These are phyloP conservation scores for Hypocryptadius cinnamomeus DNA, from an alignment of 2,113 vertebrate species.

Conservation along the genomic window DNA sequence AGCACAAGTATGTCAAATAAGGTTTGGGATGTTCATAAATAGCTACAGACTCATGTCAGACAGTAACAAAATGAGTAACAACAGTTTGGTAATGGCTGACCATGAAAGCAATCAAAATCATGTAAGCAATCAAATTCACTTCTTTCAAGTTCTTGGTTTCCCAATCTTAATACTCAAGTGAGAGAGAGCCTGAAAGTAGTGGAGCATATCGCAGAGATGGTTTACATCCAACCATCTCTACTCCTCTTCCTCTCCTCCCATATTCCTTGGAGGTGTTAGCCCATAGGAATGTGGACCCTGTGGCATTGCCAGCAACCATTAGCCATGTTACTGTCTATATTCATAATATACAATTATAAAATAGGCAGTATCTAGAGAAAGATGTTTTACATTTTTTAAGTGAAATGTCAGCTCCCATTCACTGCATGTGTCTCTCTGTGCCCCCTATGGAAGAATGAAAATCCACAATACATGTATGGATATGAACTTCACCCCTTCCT, in stretches of 20 bases:
- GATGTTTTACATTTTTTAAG: neutral
- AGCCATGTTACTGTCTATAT: neutral
- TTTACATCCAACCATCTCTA: neutral
- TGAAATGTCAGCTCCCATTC: neutral
- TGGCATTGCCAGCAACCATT: neutral
- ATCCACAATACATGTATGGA: neutral
- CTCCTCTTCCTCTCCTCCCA: neutral
- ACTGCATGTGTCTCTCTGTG: neutral
- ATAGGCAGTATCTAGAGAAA: neutral
- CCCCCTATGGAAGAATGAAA: neutral
- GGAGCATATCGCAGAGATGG: neutral
- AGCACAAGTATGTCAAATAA: neutral
- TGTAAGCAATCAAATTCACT: neutral
- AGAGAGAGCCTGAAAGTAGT: neutral
- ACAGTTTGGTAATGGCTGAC: neutral
- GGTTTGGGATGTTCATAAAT: neutral
- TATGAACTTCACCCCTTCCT: neutral
- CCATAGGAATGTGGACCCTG: neutral
- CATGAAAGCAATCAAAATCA: neutral
- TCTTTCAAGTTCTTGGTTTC: neutral
- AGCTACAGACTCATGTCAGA: neutral
- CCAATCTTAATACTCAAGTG: neutral
- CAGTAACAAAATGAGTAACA: neutral
- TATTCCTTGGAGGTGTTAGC: neutral
- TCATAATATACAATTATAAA: neutral